A percentile compares a stretch with the other conserved stretches of the same genome.
These are phyloP conservation scores for Phocoena phocoena DNA, from an alignment of 2,113 vertebrate genomes.

Conservation along the genomic window DNA sequence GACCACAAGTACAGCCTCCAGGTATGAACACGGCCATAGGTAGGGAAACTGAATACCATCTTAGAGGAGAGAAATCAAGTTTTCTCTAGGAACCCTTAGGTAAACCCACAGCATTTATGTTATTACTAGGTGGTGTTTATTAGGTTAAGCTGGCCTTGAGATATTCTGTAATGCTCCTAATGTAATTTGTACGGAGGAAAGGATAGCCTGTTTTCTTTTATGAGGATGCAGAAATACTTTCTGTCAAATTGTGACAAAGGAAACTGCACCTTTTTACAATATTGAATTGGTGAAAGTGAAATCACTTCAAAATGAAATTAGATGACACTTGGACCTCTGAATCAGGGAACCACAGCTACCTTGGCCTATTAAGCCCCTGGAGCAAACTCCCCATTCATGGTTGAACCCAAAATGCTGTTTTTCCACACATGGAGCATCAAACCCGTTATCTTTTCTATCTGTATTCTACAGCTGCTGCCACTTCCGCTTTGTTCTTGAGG, in stretches of 20 bases:
- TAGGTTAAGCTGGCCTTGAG: not conserved
- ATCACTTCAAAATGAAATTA: conserved; percentile 32
- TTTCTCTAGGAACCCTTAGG: not conserved
- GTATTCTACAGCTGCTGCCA: not conserved
- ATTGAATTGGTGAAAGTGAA: not conserved
- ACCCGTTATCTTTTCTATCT: not conserved
- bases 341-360: not conserved
- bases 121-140: not conserved
- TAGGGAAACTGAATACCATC: not conserved
- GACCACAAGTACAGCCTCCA: not conserved
- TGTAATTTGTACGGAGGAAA: not conserved
- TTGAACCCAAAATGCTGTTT: not conserved
- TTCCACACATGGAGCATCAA: not conserved
- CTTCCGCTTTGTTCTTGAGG: not conserved
- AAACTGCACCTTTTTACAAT: not conserved
- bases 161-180: not conserved
- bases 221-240: not conserved
- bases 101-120: not conserved
- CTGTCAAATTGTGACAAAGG: not conserved
- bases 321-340: not conserved
- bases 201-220: not conserved
- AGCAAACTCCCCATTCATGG: not conserved
- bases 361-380: not conserved
- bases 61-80: not conserved
- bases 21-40: not conserved